These are phyloP conservation scores for Omphaloscelis lunosa DNA, from an alignment of 2,888 invertebrate genomes.

Conservation along the genomic window DNA sequence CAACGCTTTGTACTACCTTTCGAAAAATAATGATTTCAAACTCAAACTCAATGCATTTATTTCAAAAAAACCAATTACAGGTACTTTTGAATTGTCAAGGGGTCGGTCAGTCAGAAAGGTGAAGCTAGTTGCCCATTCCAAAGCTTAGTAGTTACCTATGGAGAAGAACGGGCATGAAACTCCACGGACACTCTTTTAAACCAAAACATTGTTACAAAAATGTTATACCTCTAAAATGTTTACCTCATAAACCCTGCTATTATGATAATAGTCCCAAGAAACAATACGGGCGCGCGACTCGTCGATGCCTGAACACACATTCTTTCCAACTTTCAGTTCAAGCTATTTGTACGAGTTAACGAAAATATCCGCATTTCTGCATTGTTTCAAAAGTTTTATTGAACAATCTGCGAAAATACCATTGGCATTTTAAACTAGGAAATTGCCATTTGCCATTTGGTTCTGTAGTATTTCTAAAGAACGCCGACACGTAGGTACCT, in stretches of 20 bases:
- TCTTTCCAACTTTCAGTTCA: conserved; percentile 48
- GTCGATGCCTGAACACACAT: conserved; percentile 29
- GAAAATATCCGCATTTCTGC: conserved; percentile 57
- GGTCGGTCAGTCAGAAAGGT: no score
- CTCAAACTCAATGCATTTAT: no score
- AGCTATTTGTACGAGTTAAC: conserved; percentile 42
- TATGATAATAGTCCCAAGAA: not conserved
- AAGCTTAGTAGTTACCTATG: no score
- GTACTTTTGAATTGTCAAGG: no score
- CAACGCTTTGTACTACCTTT: conserved; percentile 25
- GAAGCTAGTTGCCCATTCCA: no score
- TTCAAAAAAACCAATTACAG: no score
- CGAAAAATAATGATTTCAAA: not conserved
- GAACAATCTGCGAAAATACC: conserved; percentile 26
- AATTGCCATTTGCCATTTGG: conserved; percentile 30
- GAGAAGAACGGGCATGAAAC: no score
- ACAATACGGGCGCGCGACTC: conserved; percentile 21
- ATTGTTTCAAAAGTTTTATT: conserved; percentile 44
- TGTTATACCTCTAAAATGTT: not conserved
- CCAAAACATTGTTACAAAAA: no score
- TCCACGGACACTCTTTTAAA: no score
- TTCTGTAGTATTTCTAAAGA: conserved; percentile 26
- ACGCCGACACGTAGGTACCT: conserved; percentile 18
- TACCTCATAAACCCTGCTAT: not conserved
- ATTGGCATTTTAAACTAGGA: conserved; percentile 36